Evolutionary conservation across 2,888 invertebrate species (phyloP), one percentile per base, ranked within the genome.

Genomic region (Neoaliturus tenellus): DNA sequence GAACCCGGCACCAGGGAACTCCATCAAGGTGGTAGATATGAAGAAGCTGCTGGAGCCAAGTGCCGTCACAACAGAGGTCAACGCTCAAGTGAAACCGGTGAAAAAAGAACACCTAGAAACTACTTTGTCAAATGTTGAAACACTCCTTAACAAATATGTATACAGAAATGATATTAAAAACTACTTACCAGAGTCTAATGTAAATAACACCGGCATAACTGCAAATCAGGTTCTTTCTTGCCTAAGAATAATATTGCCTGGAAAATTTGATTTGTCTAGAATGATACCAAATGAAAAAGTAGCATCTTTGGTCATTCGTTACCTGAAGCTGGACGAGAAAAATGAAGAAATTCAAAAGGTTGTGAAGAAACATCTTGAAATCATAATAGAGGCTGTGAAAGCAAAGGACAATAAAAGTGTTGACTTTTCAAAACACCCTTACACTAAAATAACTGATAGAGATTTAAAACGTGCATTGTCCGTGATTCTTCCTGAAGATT

Each of bases 221-320:
- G 31, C 62, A 14, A 62, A 31, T 23, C 48, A 55, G 17, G 55
- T 78, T 55, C 55, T 78, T n/a, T 31, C 20, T 55, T 78, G 78
- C 55, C 55, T 78, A 28, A 78, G 33, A 33, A 35, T 78, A 20
- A 78, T 78, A 17, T 78, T 78, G 23, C 78, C 78, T 17, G 51
- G 48, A 17, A 55, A 48, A 23, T 78, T 78, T 55, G 78, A 78
- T 17, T 55, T 78, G 10, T 33, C 78, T n/a, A 17, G 55, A 2
- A 31, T 78, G 48, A 78, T 51, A 12, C 78, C 78, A 6, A 78
- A 55, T 55, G 78, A 78, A 55, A 78, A 78, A 78, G 55, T 78
- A 2, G 31, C 55, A 1, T 28, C 55, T 55, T 78, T 78, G 35
- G 78, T 78, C 4, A 55, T 78, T 31, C 48, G 55, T 51, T 78